Evolutionary conservation across 2,888 invertebrate species (phyloP), one percentile per base, ranked within the genome.

Genomic region (Alentia gelatinosa): DNA sequence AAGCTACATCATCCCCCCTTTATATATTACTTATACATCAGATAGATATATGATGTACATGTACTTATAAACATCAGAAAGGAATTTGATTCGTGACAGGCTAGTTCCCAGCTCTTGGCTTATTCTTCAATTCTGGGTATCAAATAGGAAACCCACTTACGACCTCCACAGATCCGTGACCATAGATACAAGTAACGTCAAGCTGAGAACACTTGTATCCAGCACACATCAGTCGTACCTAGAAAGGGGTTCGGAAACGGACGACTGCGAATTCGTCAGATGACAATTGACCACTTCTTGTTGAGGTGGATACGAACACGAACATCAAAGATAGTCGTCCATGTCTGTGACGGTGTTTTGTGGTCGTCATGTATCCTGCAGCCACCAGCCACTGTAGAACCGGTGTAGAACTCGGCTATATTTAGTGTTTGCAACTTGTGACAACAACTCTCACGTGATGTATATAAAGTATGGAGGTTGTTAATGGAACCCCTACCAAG

Each of bases 271-370:
- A 26, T 30, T 26, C 12, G 12, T 30, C 68, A 56, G 56, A 56
- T n/a, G 56, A 56, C 56, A 56, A 56, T 56, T 56, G n/a, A n/a
- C 56, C 56, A 56, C 56, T n/a, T n/a, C 56, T n/a, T n/a, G n/a
- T n/a, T n/a, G n/a, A n/a, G n/a, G n/a, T 56, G 56, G n/a, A 56
- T 47, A 68, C n/a, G 68, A 3, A 68, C 30, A 68, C 3, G 30
- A 30, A 26, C 68, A 30, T 68, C 68, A 68, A 68, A 68, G 68
- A 30, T 30, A 30, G 26, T 12, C 68, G 26, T 12, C 33, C 68
- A 68, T 68, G 68, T 68, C 26, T 26, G n/a, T 26, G 68, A 68
- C 68, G 30, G 4, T 68, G 26, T 9, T 68, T 30, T 68, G 68
- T 68, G 68, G 68, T 68, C 68, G 15, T 7, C 47, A 30, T 56